phyloP scores from a whole-genome alignment of 2,888 invertebrate species.

The Eubasilissa splendida region DNA sequence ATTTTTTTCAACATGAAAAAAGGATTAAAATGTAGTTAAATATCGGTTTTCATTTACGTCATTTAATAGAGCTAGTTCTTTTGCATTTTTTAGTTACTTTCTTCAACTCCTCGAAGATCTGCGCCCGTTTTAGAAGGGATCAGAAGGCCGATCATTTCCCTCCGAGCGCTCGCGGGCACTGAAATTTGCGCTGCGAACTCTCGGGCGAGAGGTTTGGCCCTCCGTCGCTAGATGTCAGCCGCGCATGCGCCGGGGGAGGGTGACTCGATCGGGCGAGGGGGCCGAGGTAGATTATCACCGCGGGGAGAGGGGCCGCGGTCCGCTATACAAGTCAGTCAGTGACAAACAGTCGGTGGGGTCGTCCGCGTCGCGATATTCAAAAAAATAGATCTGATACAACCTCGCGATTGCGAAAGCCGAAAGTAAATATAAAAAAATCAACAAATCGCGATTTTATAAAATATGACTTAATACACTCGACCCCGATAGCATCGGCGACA shows the following conservation, averaged over 20 bases:
- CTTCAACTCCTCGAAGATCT: background rate
- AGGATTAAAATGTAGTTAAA: too few species aligned
- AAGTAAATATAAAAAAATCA: constrained; percentile 34
- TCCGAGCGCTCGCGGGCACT: constrained; percentile 6
- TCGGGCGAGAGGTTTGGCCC: constrained; percentile 42
- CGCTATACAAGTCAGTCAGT: constrained; percentile 47
- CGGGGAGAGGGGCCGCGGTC: constrained; percentile 47
- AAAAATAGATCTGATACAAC: constrained; percentile 9
- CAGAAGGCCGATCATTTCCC: constrained; percentile 12
- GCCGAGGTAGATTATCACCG: constrained; percentile 58
- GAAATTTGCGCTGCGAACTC: background rate
- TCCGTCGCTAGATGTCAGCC: constrained; percentile 53
- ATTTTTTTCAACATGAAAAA: background rate
- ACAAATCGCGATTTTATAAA: background rate
- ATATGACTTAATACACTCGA: background rate
- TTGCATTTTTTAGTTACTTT: background rate
- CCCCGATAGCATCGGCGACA: background rate
- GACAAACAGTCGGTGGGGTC: constrained; percentile 24
- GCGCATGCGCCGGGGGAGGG: constrained; percentile 51
- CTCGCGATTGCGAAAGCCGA: constrained; percentile 40
- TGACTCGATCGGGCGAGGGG: constrained; percentile 42
- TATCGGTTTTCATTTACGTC: too few species aligned
- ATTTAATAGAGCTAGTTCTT: too few species aligned
- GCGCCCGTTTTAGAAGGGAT: background rate
- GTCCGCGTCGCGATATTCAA: constrained; percentile 35